These are phyloP conservation scores for Clavelina lepadiformis DNA, from an alignment of 23 tunicate species.

Conservation along the genomic window DNA sequence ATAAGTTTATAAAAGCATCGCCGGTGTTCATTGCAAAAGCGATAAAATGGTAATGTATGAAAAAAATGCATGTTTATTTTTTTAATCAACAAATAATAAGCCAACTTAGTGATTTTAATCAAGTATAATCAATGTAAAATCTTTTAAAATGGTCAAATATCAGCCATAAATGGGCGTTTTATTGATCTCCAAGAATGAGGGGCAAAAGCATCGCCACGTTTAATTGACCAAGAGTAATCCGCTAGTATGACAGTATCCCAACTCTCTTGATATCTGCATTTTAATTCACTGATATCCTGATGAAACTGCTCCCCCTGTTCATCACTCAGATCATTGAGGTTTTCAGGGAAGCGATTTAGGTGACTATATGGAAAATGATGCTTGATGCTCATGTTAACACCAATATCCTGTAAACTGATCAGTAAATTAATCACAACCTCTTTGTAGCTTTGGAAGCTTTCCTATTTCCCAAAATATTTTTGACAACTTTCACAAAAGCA, in stretches of 20 bases:
- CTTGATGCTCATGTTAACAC: conserved; percentile 11
- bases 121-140: too few relatives aligned
- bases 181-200: conserved; percentile 3
- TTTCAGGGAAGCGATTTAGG: conserved; percentile 4
- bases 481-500: conserved; percentile 22
- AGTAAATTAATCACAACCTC: conserved; percentile 10
- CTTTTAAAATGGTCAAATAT: conserved; percentile 8
- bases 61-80: too few relatives aligned
- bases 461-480: conserved; percentile 24
- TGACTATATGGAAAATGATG: too few relatives aligned
- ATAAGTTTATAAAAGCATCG: too few relatives aligned
- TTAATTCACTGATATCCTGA: background rate
- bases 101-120: too few relatives aligned
- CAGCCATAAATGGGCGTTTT: conserved; percentile 12
- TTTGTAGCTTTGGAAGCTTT: conserved; percentile 12
- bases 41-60: too few relatives aligned
- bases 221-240: conserved; percentile 11
- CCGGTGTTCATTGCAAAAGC: too few relatives aligned
- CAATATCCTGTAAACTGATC: conserved; percentile 9
- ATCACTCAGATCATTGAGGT: conserved; percentile 13
- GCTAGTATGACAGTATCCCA: too few relatives aligned
- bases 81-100: too few relatives aligned
- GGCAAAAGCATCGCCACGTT: conserved; percentile 8
- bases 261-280: background rate
- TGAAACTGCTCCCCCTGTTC: conserved; percentile 8